Percentiles rank a stretch among this genome's conserved stretches.
Evolutionary conservation across 1,140 invertebrate genomes (phyloP).

Genomic region (Sitophilus oryzae): DNA sequence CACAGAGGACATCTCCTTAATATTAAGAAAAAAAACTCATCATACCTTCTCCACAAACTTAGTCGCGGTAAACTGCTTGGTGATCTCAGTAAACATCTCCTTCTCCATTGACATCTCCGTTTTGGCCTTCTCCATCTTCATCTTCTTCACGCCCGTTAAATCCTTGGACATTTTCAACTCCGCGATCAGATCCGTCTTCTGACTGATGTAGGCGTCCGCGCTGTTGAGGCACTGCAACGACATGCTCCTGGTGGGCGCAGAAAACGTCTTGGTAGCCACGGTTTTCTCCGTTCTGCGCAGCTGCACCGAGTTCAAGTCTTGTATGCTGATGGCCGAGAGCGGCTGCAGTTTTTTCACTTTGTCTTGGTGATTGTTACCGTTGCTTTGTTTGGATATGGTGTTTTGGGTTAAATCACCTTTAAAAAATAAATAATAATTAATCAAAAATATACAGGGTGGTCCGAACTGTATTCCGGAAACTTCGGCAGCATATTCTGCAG

Average conservation of each 20-base stretch:
- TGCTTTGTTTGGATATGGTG: slow-evolving; percentile 16
- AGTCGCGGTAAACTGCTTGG: slow-evolving; percentile 74
- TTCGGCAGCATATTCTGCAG: no score
- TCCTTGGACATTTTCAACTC: slow-evolving; percentile 86
- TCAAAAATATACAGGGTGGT: no score
- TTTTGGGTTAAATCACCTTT: slow-evolving; percentile 24
- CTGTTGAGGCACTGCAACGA: slow-evolving; percentile 63
- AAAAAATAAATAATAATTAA: background rate
- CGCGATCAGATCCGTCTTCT: slow-evolving; percentile 81
- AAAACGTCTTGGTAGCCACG: slow-evolving; percentile 63
- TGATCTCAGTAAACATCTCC: slow-evolving; percentile 74
- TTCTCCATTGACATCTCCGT: slow-evolving; percentile 73
- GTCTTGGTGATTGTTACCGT: slow-evolving; percentile 32
- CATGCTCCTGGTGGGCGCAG: slow-evolving; percentile 66
- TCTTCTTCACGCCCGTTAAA: slow-evolving; percentile 81
- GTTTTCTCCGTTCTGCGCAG: slow-evolving; percentile 69
- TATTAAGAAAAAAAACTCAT: background rate
- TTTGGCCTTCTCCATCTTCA: slow-evolving; percentile 81
- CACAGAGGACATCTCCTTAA: no score
- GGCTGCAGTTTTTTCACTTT: slow-evolving; percentile 56
- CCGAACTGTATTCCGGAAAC: no score
- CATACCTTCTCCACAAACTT: slow-evolving; percentile 84
- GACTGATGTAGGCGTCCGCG: slow-evolving; percentile 60
- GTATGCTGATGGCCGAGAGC: slow-evolving; percentile 75
- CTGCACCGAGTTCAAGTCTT: slow-evolving; percentile 75